Base-by-base conservation (phyloP, 2,797 vertebrate species). In the Lithobates pipiens region DNA sequence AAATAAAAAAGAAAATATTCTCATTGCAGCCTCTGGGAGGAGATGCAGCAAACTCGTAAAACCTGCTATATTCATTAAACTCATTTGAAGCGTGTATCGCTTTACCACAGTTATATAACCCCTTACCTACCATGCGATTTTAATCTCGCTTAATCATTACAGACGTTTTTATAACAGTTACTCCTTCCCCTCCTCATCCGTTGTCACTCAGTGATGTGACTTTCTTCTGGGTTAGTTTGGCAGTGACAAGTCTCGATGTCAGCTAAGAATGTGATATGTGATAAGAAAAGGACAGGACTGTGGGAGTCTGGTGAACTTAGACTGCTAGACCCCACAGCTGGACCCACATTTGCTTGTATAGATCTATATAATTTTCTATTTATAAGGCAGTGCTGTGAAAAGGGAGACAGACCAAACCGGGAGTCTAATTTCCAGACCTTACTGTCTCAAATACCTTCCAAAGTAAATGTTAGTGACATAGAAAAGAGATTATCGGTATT, bases 301-400 rank as follows among this genome's bases (percentile, higher is more conserved):
- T 87, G 85, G 85, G 85, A 87, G 68, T 69, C 70, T 87, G 76
- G 29, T 57, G 85, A 87, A 77, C 81, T 83, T 50, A 61, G 76
- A 70, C 44, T 61, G 34, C 65, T 25, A 73, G 77, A 72, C 76
- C 61, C 34, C 61, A 80, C 61, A 80, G 71, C 70, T 82, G 81
- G 54, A 68, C 54, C 27, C 81, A 75, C 39, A 82, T 82, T 50
- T 75, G 81, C 81, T 50, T 82, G 76, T 86, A 82, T 86, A 83
- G 77, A 83, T 83, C 39, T 87, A 79, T 83, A 75, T 61, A 27
- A 72, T 68, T 68, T 79, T 75, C 76, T 77, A 83, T 87, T 82
- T 83, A 67, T 83, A 68, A 16, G 36, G 36, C 46, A 71, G 65
- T 27, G 57, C 32, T 80, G 81, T 81, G 61, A 82, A 68, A 75